Evolutionary conservation across 2,797 vertebrate genomes (phyloP).

Genomic region (Mormyrus proboscirostris): DNA sequence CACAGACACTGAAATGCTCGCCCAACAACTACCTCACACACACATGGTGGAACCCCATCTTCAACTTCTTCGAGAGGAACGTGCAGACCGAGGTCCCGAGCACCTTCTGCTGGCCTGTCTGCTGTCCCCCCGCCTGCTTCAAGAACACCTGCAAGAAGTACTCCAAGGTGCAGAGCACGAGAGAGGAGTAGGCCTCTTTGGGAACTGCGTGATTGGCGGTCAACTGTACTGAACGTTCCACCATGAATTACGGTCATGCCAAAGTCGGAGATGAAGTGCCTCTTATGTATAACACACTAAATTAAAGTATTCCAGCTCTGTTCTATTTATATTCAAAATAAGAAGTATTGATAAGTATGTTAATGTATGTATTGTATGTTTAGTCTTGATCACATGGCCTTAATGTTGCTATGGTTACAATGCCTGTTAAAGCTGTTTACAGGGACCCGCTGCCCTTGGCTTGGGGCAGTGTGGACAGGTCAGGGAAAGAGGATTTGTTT

Average conservation of each 20-base stretch:
- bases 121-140: slow-evolving; percentile 88
- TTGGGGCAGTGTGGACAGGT: background rate
- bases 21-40: slow-evolving; percentile 91
- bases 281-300: background rate
- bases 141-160: slow-evolving; percentile 95
- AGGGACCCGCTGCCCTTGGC: background rate
- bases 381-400: background rate
- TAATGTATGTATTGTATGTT: background rate
- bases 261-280: slow-evolving; percentile 8
- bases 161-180: slow-evolving; percentile 81
- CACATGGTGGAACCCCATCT: slow-evolving; percentile 95
- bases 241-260: slow-evolving; percentile 21
- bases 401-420: background rate
- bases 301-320: background rate
- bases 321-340: slow-evolving; percentile 7
- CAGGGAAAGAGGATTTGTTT: background rate
- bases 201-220: background rate
- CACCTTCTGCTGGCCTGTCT: slow-evolving; percentile 85
- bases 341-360: background rate
- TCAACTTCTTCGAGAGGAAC: slow-evolving; percentile 92
- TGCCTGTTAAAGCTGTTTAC: background rate
- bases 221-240: slow-evolving; percentile 26
- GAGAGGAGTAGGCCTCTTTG: slow-evolving; percentile 57
- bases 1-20: slow-evolving; percentile 81
- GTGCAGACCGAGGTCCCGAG: slow-evolving; percentile 85